Conservation (phyloP, 2,113 vertebrate species). For the Cochlearius cochlearius region DNA sequence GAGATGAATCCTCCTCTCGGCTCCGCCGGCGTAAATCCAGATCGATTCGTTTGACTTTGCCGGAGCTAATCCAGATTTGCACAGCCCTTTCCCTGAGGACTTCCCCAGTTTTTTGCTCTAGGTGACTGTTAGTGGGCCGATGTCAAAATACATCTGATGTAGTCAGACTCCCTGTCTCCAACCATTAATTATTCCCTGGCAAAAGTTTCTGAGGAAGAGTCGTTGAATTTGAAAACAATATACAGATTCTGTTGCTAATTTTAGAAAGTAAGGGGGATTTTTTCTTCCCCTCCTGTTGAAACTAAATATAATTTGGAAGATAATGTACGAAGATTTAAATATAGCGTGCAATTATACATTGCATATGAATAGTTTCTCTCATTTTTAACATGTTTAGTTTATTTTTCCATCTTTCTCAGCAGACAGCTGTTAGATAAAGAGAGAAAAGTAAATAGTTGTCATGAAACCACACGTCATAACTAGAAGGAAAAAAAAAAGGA, state of each 20-base stretch:
- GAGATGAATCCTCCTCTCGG: neutral
- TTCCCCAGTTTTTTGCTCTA: neutral
- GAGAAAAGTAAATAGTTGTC: conserved; percentile 57
- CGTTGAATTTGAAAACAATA: conserved; percentile 37
- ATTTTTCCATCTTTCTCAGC: conserved; percentile 33
- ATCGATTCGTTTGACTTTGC: neutral
- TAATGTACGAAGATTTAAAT: conserved; percentile 38
- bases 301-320: conserved; percentile 58
- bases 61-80: conserved; percentile 38
- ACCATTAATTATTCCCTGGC: conserved; percentile 8
- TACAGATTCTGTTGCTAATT: conserved; percentile 33
- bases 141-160: conserved; percentile 40
- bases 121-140: neutral
- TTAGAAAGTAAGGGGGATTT: conserved; percentile 33
- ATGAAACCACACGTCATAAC: neutral
- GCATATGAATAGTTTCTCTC: conserved; percentile 25
- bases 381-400: conserved; percentile 16
- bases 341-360: conserved; percentile 12
- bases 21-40: neutral
- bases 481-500: neutral
- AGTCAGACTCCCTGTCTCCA: conserved; percentile 28
- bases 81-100: conserved; percentile 5
- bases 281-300: neutral
- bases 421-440: conserved; percentile 60
- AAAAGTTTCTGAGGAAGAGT: conserved; percentile 36